Evolutionary conservation across 2,797 vertebrate species (phyloP).

Genomic region (Brachymystax lenok): DNA sequence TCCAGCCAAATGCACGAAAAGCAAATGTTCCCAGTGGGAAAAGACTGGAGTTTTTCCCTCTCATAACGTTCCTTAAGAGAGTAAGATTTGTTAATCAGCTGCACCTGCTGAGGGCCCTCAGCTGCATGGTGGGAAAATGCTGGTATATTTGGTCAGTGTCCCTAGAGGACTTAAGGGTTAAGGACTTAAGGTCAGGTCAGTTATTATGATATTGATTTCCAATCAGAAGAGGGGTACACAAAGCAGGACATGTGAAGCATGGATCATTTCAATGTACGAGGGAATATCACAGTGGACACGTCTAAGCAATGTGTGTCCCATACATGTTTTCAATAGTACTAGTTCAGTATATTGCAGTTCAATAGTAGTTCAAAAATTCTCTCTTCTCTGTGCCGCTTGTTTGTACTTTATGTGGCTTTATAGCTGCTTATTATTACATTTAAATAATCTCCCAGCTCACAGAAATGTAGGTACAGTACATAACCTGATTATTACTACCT

Average conservation of each 20-base stretch:
- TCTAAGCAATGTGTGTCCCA: background rate
- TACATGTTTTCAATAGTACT: background rate
- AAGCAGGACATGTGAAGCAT: background rate
- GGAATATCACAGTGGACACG: background rate
- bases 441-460: background rate
- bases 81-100: background rate
- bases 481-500: too few relatives aligned
- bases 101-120: background rate
- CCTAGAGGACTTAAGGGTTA: background rate
- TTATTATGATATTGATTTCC: background rate
- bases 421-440: background rate
- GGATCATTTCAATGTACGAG: background rate
- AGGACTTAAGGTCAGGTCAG: background rate
- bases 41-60: background rate
- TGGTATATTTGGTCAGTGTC: background rate
- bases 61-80: background rate
- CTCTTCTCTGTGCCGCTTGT: background rate
- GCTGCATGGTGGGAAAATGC: background rate
- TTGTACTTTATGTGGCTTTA: background rate
- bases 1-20: background rate
- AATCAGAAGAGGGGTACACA: background rate
- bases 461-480: background rate
- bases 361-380: background rate
- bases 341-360: background rate
- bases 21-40: background rate